A percentile compares a stretch with the other conserved stretches of the same genome.
Evolutionary conservation across 2,888 invertebrate species (phyloP).

Genomic region (Acanthosepion esculentum): DNA sequence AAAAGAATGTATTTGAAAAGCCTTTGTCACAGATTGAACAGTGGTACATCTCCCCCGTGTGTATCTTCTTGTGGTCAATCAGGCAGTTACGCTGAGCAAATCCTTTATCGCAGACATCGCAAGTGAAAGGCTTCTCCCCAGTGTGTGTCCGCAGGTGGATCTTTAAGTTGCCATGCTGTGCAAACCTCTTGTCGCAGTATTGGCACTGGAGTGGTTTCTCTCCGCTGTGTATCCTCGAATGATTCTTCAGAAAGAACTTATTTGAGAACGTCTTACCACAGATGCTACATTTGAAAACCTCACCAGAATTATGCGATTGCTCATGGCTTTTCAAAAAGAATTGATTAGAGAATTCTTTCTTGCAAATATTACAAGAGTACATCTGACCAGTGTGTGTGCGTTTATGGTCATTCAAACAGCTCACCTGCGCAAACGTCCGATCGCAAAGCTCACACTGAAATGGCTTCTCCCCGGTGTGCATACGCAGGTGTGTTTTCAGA

Average conservation of each 20-base stretch:
- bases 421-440: constrained; percentile 37
- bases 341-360: constrained; percentile 35
- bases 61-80: not conserved
- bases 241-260: constrained; percentile 39
- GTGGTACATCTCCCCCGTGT: constrained; percentile 12
- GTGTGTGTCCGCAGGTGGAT: constrained; percentile 24
- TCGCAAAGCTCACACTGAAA: constrained; percentile 46
- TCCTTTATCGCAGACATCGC: not conserved
- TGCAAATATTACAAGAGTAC: not conserved
- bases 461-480: constrained; percentile 40
- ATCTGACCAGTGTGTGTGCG: constrained; percentile 25
- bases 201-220: constrained; percentile 24
- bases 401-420: constrained; percentile 44
- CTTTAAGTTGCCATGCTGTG: constrained; percentile 36
- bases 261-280: constrained; percentile 37
- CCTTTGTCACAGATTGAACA: not conserved
- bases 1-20: constrained; percentile 34
- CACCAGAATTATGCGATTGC: constrained; percentile 33
- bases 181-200: constrained; percentile 25
- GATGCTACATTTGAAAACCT: constrained; percentile 40
- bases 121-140: constrained; percentile 25
- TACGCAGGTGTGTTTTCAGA: constrained; percentile 34
- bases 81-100: constrained; percentile 41
- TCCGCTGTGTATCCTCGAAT: constrained; percentile 24
- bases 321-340: constrained; percentile 44